Evolutionary conservation across 1,140 invertebrate species (phyloP), one percentile per base, ranked within the genome.

Genomic region (Drosophila arawakana): DNA sequence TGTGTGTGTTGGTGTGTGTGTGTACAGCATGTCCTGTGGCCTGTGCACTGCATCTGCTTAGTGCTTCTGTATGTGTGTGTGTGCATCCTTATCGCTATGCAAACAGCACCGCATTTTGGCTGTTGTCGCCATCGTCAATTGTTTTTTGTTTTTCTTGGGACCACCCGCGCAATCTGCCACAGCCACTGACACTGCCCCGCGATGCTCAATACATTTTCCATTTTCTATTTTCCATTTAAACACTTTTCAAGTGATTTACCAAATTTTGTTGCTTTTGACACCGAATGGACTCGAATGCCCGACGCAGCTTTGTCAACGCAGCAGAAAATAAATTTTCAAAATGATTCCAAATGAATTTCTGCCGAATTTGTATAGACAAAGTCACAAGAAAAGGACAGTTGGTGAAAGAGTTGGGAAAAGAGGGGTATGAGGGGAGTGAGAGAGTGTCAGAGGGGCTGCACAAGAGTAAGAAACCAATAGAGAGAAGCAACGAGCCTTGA

Each of bases 91-190:
- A 89, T 89, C 84, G 85, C 75, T 89, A 89, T 81, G 85, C 71
- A 89, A 89, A 89, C 84, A 89, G 66, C 72, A 66, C 69, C 78
- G 75, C 75, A 78, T 88, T 89, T 89, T 63, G 69, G 39, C n/a
- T 43, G 11, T 52, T 52, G 83, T 84, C 83, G 85, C 85, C 80
- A 77, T 63, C 62, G 73, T 77, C 66, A 61, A 84, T 74, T 89
- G 80, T 89, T 89, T 75, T 89, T 74, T 89, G 80, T 89, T 89
- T 75, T 78, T 79, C 80, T 89, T 88, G 80, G 80, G 83, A 84
- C 84, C 84, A 89, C 85, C 84, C 84, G 81, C 81, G 68, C 71
- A 67, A 70, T 73, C 75, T 52, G 50, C 41, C 25, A 30, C 25
- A 5, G 25, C 2, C 25, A 43, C 21, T 35, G 1, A 35, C 54